phyloP scores from a whole-genome alignment of 2,888 invertebrate genomes.

The Eristalis tenax region DNA sequence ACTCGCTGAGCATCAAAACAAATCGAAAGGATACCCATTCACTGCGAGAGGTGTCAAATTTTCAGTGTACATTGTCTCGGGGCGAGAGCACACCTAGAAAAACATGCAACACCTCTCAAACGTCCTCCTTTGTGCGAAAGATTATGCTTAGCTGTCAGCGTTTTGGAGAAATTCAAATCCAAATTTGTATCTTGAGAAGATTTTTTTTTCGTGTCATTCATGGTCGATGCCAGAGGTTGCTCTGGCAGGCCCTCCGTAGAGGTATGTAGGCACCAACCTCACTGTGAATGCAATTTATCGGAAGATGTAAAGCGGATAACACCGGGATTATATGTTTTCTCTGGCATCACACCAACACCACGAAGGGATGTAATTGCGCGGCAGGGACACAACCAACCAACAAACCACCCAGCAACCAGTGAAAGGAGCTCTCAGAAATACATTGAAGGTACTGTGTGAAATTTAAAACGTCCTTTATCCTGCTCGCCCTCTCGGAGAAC shows the following conservation, averaged over 20 bases:
- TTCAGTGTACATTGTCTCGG: constrained; percentile 55
- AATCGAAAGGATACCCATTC: constrained; percentile 66
- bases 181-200: constrained; percentile 64
- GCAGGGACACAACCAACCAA: constrained; percentile 48
- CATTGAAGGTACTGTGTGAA: constrained; percentile 38
- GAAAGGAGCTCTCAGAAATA: background rate
- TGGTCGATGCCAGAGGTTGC: background rate
- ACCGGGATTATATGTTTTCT: constrained; percentile 58
- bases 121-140: constrained; percentile 43
- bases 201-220: background rate
- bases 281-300: constrained; percentile 67
- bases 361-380: constrained; percentile 64
- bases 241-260: background rate
- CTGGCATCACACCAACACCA: constrained; percentile 19
- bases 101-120: constrained; percentile 51
- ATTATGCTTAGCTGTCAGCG: constrained; percentile 53
- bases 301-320: constrained; percentile 70
- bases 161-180: constrained; percentile 59
- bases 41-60: constrained; percentile 64
- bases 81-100: constrained; percentile 62
- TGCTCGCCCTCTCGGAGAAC: background rate
- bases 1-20: constrained; percentile 32
- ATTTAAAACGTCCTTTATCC: constrained; percentile 64
- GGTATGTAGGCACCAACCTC: constrained; percentile 10
- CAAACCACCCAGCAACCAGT: background rate